Conservation (phyloP, 2,888 invertebrate species). For the Blera fallax region DNA sequence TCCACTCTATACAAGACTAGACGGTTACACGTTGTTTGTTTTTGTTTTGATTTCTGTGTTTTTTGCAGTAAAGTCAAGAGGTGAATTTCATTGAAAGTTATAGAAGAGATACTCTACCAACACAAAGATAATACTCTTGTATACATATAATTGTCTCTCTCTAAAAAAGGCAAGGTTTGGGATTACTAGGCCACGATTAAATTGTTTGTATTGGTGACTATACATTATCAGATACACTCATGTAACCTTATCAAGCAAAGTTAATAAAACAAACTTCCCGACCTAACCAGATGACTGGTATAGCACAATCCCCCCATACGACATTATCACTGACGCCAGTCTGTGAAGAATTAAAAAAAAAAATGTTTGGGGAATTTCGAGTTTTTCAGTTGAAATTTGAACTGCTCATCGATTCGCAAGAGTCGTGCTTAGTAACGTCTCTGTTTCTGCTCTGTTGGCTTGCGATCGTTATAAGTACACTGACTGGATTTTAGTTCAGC, state of each 20-base stretch:
- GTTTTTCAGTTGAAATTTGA: conserved; percentile 51
- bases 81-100: conserved; percentile 67
- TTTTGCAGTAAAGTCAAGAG: conserved; percentile 55
- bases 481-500: conserved; percentile 3
- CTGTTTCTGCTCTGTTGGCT: conserved; percentile 6
- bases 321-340: conserved; percentile 25
- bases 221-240: conserved; percentile 7
- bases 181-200: conserved; percentile 66
- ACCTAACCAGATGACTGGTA: conserved; percentile 41
- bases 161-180: conserved; percentile 56
- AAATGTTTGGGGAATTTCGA: conserved; percentile 33
- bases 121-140: neutral
- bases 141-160: conserved; percentile 5
- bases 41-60: conserved; percentile 12
- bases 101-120: conserved; percentile 35
- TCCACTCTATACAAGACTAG: neutral
- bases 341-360: neutral
- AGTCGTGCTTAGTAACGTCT: conserved; percentile 65
- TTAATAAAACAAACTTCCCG: conserved; percentile 46
- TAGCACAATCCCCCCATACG: neutral
- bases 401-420: conserved; percentile 50
- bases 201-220: conserved; percentile 36
- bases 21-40: conserved; percentile 23
- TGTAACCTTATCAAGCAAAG: conserved; percentile 42
- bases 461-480: conserved; percentile 34